Evolutionary conservation across 1,140 invertebrate genomes (phyloP).

Genomic region (Acromyrmex echinatior): DNA sequence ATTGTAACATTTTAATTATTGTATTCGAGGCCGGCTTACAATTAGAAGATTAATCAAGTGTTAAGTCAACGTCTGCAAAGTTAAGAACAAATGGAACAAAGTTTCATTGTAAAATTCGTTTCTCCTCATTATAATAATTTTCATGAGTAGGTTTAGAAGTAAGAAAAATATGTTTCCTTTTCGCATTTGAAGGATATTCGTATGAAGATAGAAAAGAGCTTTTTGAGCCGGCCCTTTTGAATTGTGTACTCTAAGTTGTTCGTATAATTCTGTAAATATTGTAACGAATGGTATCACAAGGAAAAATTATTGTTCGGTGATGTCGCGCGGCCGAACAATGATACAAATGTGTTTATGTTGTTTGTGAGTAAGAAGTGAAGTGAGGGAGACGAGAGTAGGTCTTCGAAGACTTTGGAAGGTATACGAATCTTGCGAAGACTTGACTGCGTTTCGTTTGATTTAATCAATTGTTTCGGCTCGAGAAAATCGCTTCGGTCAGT

Average conservation of each 20-base stretch:
- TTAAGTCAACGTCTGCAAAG: neutral
- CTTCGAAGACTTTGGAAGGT: neutral
- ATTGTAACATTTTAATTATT: slow-evolving; percentile 53
- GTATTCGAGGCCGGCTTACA: neutral
- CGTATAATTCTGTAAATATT: slow-evolving; percentile 84
- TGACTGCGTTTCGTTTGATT: slow-evolving; percentile 56
- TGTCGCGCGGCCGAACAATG: slow-evolving; percentile 72
- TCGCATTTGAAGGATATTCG: neutral
- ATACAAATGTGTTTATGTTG: slow-evolving; percentile 78
- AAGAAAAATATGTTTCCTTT: neutral
- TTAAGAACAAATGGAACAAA: slow-evolving; percentile 9
- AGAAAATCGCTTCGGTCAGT: slow-evolving; percentile 44
- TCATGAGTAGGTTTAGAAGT: neutral
- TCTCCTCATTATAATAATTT: neutral
- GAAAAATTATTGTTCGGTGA: slow-evolving; percentile 72
- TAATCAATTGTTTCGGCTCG: slow-evolving; percentile 19
- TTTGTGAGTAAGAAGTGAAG: neutral
- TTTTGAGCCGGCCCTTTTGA: slow-evolving; percentile 26
- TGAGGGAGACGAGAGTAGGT: neutral
- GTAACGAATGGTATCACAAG: slow-evolving; percentile 80
- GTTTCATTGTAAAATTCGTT: neutral
- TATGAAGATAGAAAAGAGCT: neutral
- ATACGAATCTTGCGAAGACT: slow-evolving; percentile 22
- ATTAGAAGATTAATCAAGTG: neutral
- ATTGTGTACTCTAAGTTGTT: slow-evolving; percentile 79